Base-by-base conservation (phyloP, 2,888 invertebrate species). In the Drosophila planitibia region DNA sequence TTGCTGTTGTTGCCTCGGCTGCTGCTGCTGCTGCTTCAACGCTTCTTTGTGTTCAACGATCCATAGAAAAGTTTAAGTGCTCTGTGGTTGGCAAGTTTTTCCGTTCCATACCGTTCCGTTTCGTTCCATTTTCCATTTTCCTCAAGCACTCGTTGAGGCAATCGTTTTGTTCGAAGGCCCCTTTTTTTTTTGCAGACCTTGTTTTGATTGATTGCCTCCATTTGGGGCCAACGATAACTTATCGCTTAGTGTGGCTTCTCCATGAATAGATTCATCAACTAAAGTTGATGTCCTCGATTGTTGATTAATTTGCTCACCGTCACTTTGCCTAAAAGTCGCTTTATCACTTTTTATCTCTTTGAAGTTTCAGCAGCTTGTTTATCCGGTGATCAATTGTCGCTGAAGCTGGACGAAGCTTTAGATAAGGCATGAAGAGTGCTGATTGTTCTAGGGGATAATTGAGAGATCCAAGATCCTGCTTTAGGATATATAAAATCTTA, bases 51-150 rank as follows among this genome's bases (percentile, higher is more conserved):
- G 85, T 68, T 59, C 83, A 81, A 68, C 89, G 76, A 68, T 69
- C 90, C 81, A 88, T 90, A 85, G 90, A 90, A 82, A 85, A 90
- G 85, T 89, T 85, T 80, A 85, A 85, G 85, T 90, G 85, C 79
- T 89, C 72, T 89, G 85, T 64, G 89, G 85, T 65, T 74, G 75
- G 74, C 60, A 77, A 82, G 79, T 70, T 82, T 68, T 73, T 63
- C 52, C 62, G 53, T 66, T 61, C 44, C 32, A 39, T 54, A 59
- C 55, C 51, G 19, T 59, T 39, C 39, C 30, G 22, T 61, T 74
- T 39, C 66, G 57, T 55, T 62, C 58, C 79, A 39, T 57, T 25
- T 44, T 47, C 47, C 47, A 25, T 47, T 47, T 69, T 64, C 44
- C 30, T 51, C 39, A 22, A 35, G 37, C 58, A 58, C n/a, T 16